Percentiles rank a stretch among this genome's conserved stretches.
Evolutionary conservation across 2,888 invertebrate species (phyloP).

Genomic region (Orthonevra nobilis): DNA sequence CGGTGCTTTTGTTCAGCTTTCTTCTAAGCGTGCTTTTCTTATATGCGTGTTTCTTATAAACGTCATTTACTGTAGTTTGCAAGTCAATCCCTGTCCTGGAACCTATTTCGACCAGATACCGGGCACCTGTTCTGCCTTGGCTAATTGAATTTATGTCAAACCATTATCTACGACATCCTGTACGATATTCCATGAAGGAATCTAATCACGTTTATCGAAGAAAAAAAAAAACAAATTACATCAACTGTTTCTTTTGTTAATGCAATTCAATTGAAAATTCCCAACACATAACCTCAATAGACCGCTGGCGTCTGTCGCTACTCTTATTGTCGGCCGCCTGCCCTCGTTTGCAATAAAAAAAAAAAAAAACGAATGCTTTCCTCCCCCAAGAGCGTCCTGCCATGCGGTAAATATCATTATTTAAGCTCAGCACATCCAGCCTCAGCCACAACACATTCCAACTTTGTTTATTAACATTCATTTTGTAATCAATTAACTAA

Average conservation of each 20-base stretch:
- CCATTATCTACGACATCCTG: slow-evolving; percentile 45
- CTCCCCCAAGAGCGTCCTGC: too few relatives aligned
- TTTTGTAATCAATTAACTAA: slow-evolving; percentile 59
- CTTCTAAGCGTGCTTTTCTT: too few relatives aligned
- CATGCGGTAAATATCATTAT: slow-evolving; percentile 36
- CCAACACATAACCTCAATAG: slow-evolving; percentile 28
- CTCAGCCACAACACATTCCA: too few relatives aligned
- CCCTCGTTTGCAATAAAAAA: slow-evolving; percentile 14
- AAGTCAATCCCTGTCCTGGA: too few relatives aligned
- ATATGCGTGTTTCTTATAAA: too few relatives aligned
- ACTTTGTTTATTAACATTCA: slow-evolving; percentile 22
- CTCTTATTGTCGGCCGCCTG: not conserved
- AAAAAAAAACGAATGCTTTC: slow-evolving; percentile 15
- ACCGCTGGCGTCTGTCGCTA: slow-evolving; percentile 14
- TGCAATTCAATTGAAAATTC: slow-evolving; percentile 64
- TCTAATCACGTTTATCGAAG: slow-evolving; percentile 49
- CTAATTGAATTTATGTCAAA: slow-evolving; percentile 22
- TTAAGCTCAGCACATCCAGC: not conserved
- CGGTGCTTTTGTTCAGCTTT: too few relatives aligned
- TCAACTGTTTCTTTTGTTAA: slow-evolving; percentile 34
- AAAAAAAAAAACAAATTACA: slow-evolving; percentile 19
- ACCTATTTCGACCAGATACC: too few relatives aligned
- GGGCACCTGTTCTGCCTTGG: too few relatives aligned
- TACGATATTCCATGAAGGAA: slow-evolving; percentile 47
- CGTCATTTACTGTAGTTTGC: too few relatives aligned